These are phyloP conservation scores for Pseudomyrmex gracilis DNA, from an alignment of 1,140 invertebrate species.

Conservation along the genomic window DNA sequence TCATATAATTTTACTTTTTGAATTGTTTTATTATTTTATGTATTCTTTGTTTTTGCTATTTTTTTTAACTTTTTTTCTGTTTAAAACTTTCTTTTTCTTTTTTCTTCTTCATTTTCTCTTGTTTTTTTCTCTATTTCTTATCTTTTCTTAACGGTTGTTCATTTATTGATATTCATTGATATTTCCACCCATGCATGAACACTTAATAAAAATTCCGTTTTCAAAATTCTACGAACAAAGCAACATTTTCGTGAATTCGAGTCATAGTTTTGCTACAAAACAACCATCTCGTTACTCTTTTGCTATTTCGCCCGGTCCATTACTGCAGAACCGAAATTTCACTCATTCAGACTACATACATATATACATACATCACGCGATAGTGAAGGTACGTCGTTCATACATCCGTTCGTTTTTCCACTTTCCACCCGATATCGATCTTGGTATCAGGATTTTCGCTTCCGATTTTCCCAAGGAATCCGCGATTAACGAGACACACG, in stretches of 20 bases:
- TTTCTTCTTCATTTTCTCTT: too few species aligned
- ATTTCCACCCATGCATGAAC: too few species aligned
- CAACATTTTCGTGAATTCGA: constrained; percentile 2
- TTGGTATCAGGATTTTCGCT: constrained; percentile 49
- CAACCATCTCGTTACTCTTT: constrained; percentile 16
- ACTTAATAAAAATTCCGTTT: too few species aligned
- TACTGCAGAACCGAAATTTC: constrained; percentile 33
- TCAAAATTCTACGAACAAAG: background rate
- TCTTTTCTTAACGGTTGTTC: too few species aligned
- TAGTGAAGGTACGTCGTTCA: background rate
- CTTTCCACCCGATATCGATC: background rate
- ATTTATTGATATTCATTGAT: too few species aligned
- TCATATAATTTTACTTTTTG: too few species aligned
- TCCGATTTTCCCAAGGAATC: constrained; percentile 55
- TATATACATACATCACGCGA: background rate
- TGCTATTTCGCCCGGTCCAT: background rate
- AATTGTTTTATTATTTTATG: too few species aligned
- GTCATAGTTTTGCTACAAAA: background rate
- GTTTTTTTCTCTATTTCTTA: too few species aligned
- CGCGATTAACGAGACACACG: constrained; percentile 52
- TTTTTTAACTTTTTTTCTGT: too few species aligned
- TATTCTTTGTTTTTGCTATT: too few species aligned
- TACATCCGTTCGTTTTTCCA: constrained; percentile 1
- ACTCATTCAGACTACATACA: background rate
- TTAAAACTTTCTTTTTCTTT: too few species aligned